Conservation (phyloP, 2,888 invertebrate genomes). For the Pyralis farinalis region DNA sequence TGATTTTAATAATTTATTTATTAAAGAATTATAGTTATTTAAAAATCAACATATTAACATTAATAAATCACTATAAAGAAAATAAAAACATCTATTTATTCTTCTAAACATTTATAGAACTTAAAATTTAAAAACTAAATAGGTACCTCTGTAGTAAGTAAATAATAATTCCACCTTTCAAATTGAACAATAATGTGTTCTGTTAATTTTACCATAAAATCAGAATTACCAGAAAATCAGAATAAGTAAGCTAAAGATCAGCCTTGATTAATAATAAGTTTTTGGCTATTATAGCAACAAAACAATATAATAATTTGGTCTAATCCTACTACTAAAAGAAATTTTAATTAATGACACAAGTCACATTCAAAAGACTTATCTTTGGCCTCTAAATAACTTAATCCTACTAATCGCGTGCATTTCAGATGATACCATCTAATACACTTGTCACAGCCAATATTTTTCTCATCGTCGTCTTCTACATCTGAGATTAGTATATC, state of each 20-base stretch:
- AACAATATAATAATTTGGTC: slow-evolving; percentile 10
- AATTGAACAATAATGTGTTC: slow-evolving; percentile 9
- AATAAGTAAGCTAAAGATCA: slow-evolving; percentile 6
- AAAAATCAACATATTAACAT: slow-evolving; percentile 11
- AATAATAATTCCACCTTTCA: slow-evolving; percentile 5
- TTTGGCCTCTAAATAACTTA: slow-evolving; percentile 17
- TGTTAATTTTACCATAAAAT: slow-evolving; percentile 13
- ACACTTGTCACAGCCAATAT: slow-evolving; percentile 20
- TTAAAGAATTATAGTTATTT: slow-evolving; percentile 9
- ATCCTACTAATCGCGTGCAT: slow-evolving; percentile 21
- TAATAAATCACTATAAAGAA: slow-evolving; percentile 7
- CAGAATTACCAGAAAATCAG: slow-evolving; percentile 11
- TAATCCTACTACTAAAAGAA: slow-evolving; percentile 12
- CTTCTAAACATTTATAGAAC: slow-evolving; percentile 10
- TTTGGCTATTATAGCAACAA: slow-evolving; percentile 10
- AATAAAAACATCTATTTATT: slow-evolving; percentile 9
- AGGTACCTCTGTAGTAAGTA: no score
- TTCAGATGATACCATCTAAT: slow-evolving; percentile 22
- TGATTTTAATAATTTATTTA: slow-evolving; percentile 7
- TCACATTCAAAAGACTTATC: slow-evolving; percentile 19
- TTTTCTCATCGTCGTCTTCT: slow-evolving; percentile 28
- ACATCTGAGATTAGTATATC: slow-evolving; percentile 23
- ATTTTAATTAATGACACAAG: slow-evolving; percentile 6
- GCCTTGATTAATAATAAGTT: slow-evolving; percentile 14
- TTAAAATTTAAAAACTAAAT: slow-evolving; percentile 6